Evolutionary conservation across 53 echinoderm and acorn worm species (phyloP).

Genomic region (Crossaster papposus): DNA sequence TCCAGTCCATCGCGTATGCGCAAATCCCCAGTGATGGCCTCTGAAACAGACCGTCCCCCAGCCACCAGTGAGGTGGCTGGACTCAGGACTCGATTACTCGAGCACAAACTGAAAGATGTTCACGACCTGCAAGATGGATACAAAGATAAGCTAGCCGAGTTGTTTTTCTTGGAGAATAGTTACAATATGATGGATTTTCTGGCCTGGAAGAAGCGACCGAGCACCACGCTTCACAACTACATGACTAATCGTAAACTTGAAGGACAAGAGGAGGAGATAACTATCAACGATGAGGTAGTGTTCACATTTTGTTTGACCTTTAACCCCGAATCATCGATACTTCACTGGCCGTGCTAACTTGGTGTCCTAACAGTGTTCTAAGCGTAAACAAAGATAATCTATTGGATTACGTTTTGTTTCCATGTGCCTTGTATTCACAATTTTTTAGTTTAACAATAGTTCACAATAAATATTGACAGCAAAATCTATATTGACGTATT

Average conservation of each 20-base stretch:
- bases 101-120: constrained; percentile 75
- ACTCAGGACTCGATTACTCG: constrained; percentile 82
- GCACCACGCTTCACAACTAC: constrained; percentile 68
- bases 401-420: too few relatives aligned
- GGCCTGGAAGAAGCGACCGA: constrained; percentile 88
- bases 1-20: constrained; percentile 84
- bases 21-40: constrained; percentile 72
- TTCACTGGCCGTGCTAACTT: not conserved
- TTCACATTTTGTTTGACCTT: not conserved
- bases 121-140: constrained; percentile 82
- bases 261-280: constrained; percentile 72
- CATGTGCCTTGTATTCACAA: too few relatives aligned
- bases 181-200: constrained; percentile 99
- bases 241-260: constrained; percentile 82
- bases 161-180: constrained; percentile 92
- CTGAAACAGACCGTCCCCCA: constrained; percentile 70
- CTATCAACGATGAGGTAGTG: constrained; percentile 78
- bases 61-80: constrained; percentile 78
- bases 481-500: too few relatives aligned
- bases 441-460: too few relatives aligned
- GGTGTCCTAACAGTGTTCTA: too few relatives aligned
- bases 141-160: constrained; percentile 86
- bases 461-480: too few relatives aligned
- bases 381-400: too few relatives aligned
- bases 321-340: not conserved